Evolutionary conservation across 2,113 vertebrate species (phyloP).

Genomic region (Catharus fuscescens): DNA sequence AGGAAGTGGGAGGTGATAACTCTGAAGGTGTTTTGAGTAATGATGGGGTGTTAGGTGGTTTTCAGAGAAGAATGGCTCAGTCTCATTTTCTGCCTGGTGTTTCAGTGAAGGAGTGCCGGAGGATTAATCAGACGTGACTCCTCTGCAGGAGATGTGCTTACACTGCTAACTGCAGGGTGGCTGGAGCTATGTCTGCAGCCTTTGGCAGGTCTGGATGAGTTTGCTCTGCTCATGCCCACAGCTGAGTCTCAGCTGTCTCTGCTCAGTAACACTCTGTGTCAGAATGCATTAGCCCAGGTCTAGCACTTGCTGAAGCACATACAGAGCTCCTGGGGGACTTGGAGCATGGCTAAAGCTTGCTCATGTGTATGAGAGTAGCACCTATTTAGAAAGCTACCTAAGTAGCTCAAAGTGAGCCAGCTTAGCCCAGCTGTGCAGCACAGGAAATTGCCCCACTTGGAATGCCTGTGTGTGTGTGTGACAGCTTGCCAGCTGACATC

Average conservation of each 20-base stretch:
- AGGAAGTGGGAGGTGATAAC: neutral
- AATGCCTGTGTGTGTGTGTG: rapidly evolving
- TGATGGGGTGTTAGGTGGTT: neutral
- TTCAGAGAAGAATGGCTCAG: neutral
- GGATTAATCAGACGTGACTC: neutral
- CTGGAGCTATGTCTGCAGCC: neutral
- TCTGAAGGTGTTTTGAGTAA: neutral
- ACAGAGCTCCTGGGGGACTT: neutral
- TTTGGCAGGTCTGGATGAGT: neutral
- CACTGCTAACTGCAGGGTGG: neutral
- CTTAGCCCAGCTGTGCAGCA: neutral
- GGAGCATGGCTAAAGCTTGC: neutral
- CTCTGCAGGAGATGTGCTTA: neutral
- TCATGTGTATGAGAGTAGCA: neutral
- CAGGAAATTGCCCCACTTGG: neutral
- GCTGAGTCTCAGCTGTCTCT: neutral
- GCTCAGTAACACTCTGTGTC: neutral
- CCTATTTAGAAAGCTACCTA: neutral
- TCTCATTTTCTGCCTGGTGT: neutral
- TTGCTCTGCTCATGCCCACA: neutral
- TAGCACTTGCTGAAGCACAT: neutral
- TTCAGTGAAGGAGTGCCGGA: neutral
- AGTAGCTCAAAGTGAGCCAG: neutral
- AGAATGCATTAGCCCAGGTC: neutral
- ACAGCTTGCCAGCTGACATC: neutral